Conservation (phyloP, 1,140 invertebrate species). For the Sesamia nonagrioides region DNA sequence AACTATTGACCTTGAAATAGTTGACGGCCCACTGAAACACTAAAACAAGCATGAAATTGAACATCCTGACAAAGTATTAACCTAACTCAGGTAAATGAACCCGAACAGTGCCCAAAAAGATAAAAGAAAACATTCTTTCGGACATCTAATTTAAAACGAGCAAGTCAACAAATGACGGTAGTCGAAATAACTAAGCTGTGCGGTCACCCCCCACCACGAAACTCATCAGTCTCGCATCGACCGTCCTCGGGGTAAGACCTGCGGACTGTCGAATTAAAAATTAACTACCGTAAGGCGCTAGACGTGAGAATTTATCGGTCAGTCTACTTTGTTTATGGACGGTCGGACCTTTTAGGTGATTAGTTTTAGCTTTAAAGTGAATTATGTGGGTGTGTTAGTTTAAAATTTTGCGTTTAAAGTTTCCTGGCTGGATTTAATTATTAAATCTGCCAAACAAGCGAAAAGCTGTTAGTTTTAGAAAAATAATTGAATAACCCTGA, state of each 20-base stretch:
- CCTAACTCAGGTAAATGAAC: constrained; percentile 6
- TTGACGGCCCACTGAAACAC: background rate
- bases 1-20: background rate
- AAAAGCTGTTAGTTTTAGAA: background rate
- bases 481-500: background rate
- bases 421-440: background rate
- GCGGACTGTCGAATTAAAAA: constrained; percentile 64
- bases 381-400: constrained; percentile 47
- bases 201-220: constrained; percentile 66
- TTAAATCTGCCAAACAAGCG: too few relatives aligned
- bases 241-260: constrained; percentile 57
- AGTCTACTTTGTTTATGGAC: constrained; percentile 69
- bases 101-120: constrained; percentile 16
- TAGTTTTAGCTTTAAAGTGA: constrained; percentile 62
- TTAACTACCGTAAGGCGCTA: constrained; percentile 56
- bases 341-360: constrained; percentile 71
- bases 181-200: constrained; percentile 76
- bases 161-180: constrained; percentile 80
- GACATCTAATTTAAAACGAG: constrained; percentile 78
- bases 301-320: constrained; percentile 70
- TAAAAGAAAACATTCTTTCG: constrained; percentile 41
- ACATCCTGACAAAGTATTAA: background rate
- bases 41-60: background rate
- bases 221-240: constrained; percentile 65
- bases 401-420: constrained; percentile 37